A percentile compares a stretch with the other conserved stretches of the same genome.
Evolutionary conservation across 1,140 invertebrate species (phyloP).

Genomic region (Leptoteleia sp.): DNA sequence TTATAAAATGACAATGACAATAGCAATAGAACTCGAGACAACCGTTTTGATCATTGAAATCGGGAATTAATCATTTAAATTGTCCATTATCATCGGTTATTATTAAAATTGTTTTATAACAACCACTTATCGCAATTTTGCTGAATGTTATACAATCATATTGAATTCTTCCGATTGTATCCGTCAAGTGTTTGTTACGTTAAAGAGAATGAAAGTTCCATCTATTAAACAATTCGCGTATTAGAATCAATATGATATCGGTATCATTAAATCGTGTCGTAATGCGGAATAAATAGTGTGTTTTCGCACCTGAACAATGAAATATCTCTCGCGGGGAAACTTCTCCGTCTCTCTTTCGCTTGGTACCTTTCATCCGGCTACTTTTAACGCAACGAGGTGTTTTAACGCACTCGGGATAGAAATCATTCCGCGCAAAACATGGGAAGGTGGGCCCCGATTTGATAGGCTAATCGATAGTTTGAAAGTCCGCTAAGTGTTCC

Average conservation of each 20-base stretch:
- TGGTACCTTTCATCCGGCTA: slow-evolving; percentile 5
- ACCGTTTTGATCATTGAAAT: no score
- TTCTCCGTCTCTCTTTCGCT: no score
- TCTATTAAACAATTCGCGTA: slow-evolving; percentile 14
- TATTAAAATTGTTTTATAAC: no score
- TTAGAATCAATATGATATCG: slow-evolving; percentile 36
- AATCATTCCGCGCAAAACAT: slow-evolving; percentile 49
- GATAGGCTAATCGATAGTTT: slow-evolving; percentile 46
- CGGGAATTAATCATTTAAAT: no score
- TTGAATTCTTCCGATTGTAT: no score
- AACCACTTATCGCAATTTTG: no score
- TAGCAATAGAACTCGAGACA: no score
- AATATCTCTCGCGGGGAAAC: slow-evolving; percentile 7
- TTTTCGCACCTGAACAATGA: slow-evolving; percentile 39
- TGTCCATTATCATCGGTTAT: no score
- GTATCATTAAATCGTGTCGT: slow-evolving; percentile 34
- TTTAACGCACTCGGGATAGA: slow-evolving; percentile 21
- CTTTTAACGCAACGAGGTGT: slow-evolving; percentile 37
- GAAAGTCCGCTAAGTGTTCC: slow-evolving; percentile 28
- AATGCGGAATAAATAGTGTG: slow-evolving; percentile 43
- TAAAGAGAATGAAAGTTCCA: no score
- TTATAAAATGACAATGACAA: no score
- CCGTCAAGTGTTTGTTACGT: no score
- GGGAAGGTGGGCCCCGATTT: slow-evolving; percentile 45
- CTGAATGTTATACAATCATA: no score